Base-by-base conservation (phyloP, 1,140 invertebrate species). In the Eulimnadia texana region DNA sequence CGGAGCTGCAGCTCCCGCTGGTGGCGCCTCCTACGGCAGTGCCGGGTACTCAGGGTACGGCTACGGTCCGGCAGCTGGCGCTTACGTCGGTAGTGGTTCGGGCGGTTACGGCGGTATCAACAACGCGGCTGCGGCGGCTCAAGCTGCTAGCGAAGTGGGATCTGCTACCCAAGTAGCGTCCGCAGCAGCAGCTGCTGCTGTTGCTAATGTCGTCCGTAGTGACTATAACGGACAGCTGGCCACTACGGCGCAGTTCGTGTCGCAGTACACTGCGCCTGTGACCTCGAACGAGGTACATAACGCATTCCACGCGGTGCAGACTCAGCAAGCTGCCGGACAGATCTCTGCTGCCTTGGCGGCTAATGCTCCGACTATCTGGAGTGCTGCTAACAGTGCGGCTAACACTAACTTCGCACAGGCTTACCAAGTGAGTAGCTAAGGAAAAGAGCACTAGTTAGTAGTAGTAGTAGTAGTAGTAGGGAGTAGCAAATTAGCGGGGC, bases 141-240 rank as follows among this genome's bases (percentile, higher is more conserved):
- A 16, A n/a, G 58, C 50, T 28, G 58, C 58, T 9, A 49, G n/a
- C 50, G 47, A 60, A 60, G 11, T 60, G 22, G 49, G 33, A 3
- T 47, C 29, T 20, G 49, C 47, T 27, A 13, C 47, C 22, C 13
- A 19, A 20, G 58, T 60, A 3, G 58, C 58, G 6, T n/a, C 33
- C 13, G 16, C 19, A 13, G 23, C 58, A 16, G 58, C 58, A n/a
- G 24, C 22, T 16, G 29, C 13, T 22, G 58, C 58, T 22, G 50
- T 60, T 24, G 58, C 58, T 1, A 27, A 23, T 20, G 47, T 52
- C 2, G 58, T 60, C 3, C 47, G 47, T 24, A 27, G n/a, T 22
- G 50, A 60, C 47, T 60, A 60, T 47, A 60, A 60, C 58, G 27
- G 50, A 28, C 58, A 60, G 47, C n/a, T 60, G 58, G 58, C 58